These are phyloP conservation scores for Dinomys branickii DNA, from an alignment of 2,113 vertebrate species.

Conservation along the genomic window DNA sequence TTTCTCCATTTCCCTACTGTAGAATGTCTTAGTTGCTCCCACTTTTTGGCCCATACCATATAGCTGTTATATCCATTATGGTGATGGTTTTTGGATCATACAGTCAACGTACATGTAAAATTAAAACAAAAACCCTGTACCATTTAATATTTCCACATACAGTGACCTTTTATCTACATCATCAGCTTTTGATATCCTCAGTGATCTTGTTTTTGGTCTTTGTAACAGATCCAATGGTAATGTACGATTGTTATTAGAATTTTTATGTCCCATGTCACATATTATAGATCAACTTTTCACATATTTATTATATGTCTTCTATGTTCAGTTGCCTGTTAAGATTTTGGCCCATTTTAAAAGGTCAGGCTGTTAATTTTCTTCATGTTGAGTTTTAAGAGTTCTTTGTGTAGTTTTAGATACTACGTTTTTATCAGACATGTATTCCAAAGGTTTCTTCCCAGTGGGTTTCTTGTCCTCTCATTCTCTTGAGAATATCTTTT, in stretches of 20 bases:
- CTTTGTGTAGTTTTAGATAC: not conserved
- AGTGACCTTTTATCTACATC: not conserved
- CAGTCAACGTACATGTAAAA: not conserved
- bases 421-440: not conserved
- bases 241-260: not conserved
- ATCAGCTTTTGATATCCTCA: not conserved
- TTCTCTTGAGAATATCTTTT: not conserved
- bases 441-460: not conserved
- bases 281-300: not conserved
- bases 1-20: not conserved
- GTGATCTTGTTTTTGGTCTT: no score
- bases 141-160: not conserved
- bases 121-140: not conserved
- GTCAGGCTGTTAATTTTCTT: not conserved
- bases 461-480: not conserved
- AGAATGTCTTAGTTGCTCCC: not conserved
- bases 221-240: not conserved
- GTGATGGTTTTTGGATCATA: not conserved
- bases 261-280: not conserved
- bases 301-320: not conserved
- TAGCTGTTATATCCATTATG: not conserved
- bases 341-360: not conserved
- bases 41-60: not conserved
- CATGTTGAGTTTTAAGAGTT: not conserved
- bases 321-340: not conserved